A percentile compares a stretch with the other conserved stretches of the same genome.
Conservation (phyloP, 2,888 invertebrate genomes). For the Abrostola triplasia region DNA sequence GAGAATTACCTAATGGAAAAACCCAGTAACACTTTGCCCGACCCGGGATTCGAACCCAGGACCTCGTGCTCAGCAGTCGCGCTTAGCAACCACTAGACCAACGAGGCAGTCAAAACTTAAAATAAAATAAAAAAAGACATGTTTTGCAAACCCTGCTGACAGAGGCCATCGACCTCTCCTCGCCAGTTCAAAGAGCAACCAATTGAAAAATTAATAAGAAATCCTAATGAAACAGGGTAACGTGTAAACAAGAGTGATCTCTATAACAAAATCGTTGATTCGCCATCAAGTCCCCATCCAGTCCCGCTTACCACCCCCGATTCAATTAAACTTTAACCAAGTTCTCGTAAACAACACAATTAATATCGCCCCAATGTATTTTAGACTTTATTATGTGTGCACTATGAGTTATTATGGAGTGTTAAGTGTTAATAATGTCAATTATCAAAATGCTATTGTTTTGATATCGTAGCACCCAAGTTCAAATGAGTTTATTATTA, state of each 20-base stretch:
- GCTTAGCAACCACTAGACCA: too few relatives aligned
- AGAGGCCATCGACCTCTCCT: slow-evolving; percentile 10
- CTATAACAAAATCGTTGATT: slow-evolving; percentile 76
- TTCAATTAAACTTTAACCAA: slow-evolving; percentile 87
- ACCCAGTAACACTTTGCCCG: too few relatives aligned
- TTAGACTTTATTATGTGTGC: slow-evolving; percentile 58
- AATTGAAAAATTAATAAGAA: slow-evolving; percentile 52
- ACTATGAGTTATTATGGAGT: slow-evolving; percentile 45
- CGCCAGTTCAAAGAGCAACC: slow-evolving; percentile 14
- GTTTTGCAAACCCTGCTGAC: background rate
- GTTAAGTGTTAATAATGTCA: slow-evolving; percentile 57
- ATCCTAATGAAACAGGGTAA: slow-evolving; percentile 47
- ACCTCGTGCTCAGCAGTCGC: too few relatives aligned
- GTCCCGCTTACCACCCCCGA: slow-evolving; percentile 70
- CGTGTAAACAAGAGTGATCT: slow-evolving; percentile 73
- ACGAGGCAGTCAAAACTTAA: too few relatives aligned
- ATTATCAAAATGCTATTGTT: slow-evolving; percentile 77
- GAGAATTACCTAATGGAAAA: too few relatives aligned
- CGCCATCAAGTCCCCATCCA: slow-evolving; percentile 71
- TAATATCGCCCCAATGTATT: slow-evolving; percentile 67
- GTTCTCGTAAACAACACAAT: slow-evolving; percentile 85
- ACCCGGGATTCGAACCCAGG: too few relatives aligned
- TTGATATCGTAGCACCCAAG: slow-evolving; percentile 59
- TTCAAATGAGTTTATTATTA: slow-evolving; percentile 63
- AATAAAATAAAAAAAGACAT: background rate